Percentiles rank a stretch among this genome's conserved stretches.
These are phyloP conservation scores for Trypoxylus dichotomus DNA, from an alignment of 1,140 invertebrate species.

Conservation along the genomic window DNA sequence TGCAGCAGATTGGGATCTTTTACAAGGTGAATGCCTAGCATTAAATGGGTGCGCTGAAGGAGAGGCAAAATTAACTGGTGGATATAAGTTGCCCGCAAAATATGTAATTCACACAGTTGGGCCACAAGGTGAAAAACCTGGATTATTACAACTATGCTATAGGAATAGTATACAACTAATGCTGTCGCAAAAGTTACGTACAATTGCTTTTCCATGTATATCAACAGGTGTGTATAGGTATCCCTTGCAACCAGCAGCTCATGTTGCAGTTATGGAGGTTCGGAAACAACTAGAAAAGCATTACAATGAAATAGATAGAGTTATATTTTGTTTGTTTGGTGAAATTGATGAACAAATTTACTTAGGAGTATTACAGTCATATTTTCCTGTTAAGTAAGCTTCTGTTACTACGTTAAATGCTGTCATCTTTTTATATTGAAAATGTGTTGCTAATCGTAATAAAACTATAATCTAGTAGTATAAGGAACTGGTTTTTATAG, in stretches of 20 bases:
- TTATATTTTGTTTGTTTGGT: slow-evolving; percentile 83
- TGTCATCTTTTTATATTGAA: not conserved
- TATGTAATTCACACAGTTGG: slow-evolving; percentile 85
- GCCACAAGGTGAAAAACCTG: slow-evolving; percentile 70
- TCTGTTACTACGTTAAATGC: not conserved
- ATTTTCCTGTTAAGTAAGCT: slow-evolving; percentile 62
- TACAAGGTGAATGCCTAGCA: slow-evolving; percentile 72
- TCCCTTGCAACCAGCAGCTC: slow-evolving; percentile 73
- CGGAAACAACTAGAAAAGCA: slow-evolving; percentile 69
- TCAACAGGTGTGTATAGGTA: slow-evolving; percentile 87
- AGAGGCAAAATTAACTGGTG: slow-evolving; percentile 79
- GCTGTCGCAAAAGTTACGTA: slow-evolving; percentile 63
- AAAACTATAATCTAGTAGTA: not conserved
- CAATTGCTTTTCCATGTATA: slow-evolving; percentile 84
- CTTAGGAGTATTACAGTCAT: slow-evolving; percentile 69
- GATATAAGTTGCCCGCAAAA: slow-evolving; percentile 77
- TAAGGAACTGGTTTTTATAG: too few relatives aligned
- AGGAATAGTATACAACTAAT: slow-evolving; percentile 64
- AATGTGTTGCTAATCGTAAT: not conserved
- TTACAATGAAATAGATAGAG: slow-evolving; percentile 65
- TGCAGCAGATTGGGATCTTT: slow-evolving; percentile 64
- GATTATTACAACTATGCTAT: slow-evolving; percentile 70
- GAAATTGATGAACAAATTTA: slow-evolving; percentile 74
- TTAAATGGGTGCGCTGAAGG: slow-evolving; percentile 75
- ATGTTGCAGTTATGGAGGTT: slow-evolving; percentile 70